A percentile compares a stretch with the other conserved stretches of the same genome.
Evolutionary conservation across 2,888 invertebrate genomes (phyloP).

Genomic region (Dromius quadrimaculatus): DNA sequence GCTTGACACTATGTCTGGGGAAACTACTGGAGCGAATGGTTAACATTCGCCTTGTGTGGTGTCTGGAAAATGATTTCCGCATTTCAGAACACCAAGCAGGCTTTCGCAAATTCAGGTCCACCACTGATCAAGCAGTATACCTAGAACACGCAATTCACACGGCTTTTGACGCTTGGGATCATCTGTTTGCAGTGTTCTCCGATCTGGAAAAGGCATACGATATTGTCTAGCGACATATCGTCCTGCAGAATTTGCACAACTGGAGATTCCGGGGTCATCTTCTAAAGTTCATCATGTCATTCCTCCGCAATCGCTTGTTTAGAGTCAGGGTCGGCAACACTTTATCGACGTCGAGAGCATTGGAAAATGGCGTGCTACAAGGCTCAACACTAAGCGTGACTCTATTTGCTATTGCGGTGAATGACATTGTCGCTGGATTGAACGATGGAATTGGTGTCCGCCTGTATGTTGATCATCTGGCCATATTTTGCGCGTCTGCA

Average conservation of each 20-base stretch:
- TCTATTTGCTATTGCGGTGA: conserved; percentile 53
- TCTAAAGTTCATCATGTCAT: background rate
- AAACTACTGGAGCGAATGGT: background rate
- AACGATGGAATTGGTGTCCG: conserved; percentile 15
- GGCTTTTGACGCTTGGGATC: background rate
- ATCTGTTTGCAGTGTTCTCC: conserved; percentile 12
- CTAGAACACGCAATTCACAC: conserved; percentile 1
- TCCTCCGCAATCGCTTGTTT: background rate
- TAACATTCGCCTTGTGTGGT: background rate
- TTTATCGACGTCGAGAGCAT: background rate
- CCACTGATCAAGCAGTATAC: background rate
- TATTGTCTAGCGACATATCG: conserved; percentile 7
- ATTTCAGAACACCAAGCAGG: conserved; percentile 4
- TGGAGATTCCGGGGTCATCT: conserved; percentile 16
- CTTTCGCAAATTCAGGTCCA: conserved; percentile 40
- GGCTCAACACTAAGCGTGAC: conserved; percentile 51
- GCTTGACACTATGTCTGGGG: background rate
- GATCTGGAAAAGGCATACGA: conserved; percentile 10
- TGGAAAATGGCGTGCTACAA: conserved; percentile 53
- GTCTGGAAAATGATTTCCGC: background rate
- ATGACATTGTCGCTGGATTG: conserved; percentile 23
- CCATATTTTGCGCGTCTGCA: conserved; percentile 32
- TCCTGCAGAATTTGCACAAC: background rate
- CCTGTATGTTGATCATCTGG: conserved; percentile 53
- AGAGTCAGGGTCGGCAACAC: background rate